These are phyloP conservation scores for Uropetala carovei DNA, from an alignment of 2,888 invertebrate genomes.

Conservation along the genomic window DNA sequence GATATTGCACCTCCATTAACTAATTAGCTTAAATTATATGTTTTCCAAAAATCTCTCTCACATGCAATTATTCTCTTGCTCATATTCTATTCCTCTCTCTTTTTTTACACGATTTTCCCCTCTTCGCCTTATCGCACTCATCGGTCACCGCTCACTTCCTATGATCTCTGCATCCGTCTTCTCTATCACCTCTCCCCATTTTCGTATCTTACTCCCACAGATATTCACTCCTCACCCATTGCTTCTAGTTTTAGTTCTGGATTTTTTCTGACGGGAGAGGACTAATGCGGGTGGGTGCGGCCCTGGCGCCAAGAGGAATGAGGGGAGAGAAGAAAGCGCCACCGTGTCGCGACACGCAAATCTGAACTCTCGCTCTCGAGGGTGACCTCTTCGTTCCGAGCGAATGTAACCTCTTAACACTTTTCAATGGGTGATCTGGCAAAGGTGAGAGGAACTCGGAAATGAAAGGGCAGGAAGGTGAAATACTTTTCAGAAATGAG, in stretches of 20 bases:
- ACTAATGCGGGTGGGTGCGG: constrained; percentile 37
- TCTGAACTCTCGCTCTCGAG: constrained; percentile 24
- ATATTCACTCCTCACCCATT: neutral
- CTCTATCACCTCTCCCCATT: neutral
- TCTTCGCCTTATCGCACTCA: neutral
- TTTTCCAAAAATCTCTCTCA: too few species aligned
- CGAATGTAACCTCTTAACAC: constrained; percentile 43
- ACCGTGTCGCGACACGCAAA: constrained; percentile 63
- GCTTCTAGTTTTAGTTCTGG: neutral
- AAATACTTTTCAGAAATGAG: constrained; percentile 45
- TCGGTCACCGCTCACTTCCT: neutral
- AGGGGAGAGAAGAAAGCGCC: constrained; percentile 52
- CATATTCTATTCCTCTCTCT: neutral
- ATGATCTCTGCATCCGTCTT: neutral
- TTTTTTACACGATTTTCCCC: neutral
- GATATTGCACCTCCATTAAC: too few species aligned
- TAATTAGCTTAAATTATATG: too few species aligned
- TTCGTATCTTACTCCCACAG: neutral
- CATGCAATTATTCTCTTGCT: neutral
- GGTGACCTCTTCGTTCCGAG: constrained; percentile 38
- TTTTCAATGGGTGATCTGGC: neutral
- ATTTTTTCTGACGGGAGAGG: neutral
- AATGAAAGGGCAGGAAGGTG: constrained; percentile 21
- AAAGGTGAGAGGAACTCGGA: neutral
- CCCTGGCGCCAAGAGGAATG: constrained; percentile 48